Percentiles rank a stretch among this genome's conserved stretches.
Evolutionary conservation across 2,888 invertebrate genomes (phyloP).

Genomic region (Operophtera brumata): DNA sequence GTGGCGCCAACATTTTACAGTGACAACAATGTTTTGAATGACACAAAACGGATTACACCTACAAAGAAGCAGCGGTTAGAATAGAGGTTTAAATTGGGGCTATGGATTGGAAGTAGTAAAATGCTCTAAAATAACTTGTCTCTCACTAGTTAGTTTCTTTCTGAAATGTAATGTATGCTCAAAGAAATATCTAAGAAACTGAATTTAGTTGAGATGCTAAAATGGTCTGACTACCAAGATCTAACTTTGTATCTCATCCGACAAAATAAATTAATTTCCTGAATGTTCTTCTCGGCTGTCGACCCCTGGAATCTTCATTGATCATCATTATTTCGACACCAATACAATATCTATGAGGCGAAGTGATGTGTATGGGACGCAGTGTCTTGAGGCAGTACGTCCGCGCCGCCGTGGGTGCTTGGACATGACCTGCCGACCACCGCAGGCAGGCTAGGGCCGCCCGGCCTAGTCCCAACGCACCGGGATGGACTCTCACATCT

Average conservation of each 20-base stretch:
- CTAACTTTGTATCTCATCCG: background rate
- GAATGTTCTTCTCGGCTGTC: constrained; percentile 28
- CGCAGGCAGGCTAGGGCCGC: constrained; percentile 42
- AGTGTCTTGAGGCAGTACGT: constrained; percentile 44
- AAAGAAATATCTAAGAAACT: no score
- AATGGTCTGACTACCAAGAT: background rate
- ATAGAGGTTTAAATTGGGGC: background rate
- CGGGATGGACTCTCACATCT: constrained; percentile 69
- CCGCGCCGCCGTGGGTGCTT: constrained; percentile 45
- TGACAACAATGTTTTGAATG: constrained; percentile 16
- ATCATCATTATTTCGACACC: constrained; percentile 72
- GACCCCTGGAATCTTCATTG: constrained; percentile 54
- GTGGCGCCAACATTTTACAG: constrained; percentile 48
- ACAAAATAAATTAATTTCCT: background rate
- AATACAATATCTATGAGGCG: constrained; percentile 57
- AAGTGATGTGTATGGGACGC: constrained; percentile 48
- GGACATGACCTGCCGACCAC: constrained; percentile 50
- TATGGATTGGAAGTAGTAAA: background rate
- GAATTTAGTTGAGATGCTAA: no score
- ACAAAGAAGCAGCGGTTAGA: constrained; percentile 1
- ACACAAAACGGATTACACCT: constrained; percentile 6
- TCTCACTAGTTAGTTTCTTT: no score
- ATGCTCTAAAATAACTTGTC: background rate
- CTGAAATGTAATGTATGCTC: no score
- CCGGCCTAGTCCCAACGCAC: constrained; percentile 38